These are phyloP conservation scores for Drosophila maculinotata DNA, from an alignment of 2,888 invertebrate species.

Conservation along the genomic window DNA sequence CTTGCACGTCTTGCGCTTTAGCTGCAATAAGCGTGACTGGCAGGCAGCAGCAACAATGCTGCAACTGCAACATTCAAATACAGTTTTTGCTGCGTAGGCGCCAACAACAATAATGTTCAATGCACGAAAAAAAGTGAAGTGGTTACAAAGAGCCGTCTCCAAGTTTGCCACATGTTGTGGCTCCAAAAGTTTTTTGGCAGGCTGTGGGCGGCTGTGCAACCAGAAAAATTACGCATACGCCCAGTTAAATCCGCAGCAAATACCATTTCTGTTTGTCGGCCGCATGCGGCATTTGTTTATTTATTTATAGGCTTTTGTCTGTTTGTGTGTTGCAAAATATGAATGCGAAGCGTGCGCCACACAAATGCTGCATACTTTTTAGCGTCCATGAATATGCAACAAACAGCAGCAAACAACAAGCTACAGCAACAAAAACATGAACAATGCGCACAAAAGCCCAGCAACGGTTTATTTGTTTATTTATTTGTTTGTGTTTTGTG, in stretches of 20 bases:
- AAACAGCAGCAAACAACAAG: slow-evolving; percentile 18
- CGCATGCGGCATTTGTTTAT: slow-evolving; percentile 47
- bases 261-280: slow-evolving; percentile 31
- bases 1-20: slow-evolving; percentile 69
- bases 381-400: slow-evolving; percentile 54
- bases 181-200: slow-evolving; percentile 46
- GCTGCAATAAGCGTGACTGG: slow-evolving; percentile 64
- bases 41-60: slow-evolving; percentile 39
- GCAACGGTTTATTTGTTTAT: slow-evolving; percentile 32
- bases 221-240: slow-evolving; percentile 60
- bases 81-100: slow-evolving; percentile 54
- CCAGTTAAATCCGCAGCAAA: slow-evolving; percentile 47
- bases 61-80: slow-evolving; percentile 50
- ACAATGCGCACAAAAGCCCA: slow-evolving; percentile 41
- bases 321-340: slow-evolving; percentile 22
- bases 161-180: slow-evolving; percentile 72
- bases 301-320: slow-evolving; percentile 32
- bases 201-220: slow-evolving; percentile 4
- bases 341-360: slow-evolving; percentile 26
- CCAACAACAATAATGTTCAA: slow-evolving; percentile 30
- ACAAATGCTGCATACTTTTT: slow-evolving; percentile 55
- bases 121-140: slow-evolving; percentile 46
- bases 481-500: slow-evolving; percentile 20
- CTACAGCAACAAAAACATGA: slow-evolving; percentile 14
- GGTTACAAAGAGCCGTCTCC: slow-evolving; percentile 19